A percentile compares a stretch with the other conserved stretches of the same genome.
These are phyloP conservation scores for Gymnoscopelus microlampas DNA, from an alignment of 2,797 vertebrate species.

Conservation along the genomic window DNA sequence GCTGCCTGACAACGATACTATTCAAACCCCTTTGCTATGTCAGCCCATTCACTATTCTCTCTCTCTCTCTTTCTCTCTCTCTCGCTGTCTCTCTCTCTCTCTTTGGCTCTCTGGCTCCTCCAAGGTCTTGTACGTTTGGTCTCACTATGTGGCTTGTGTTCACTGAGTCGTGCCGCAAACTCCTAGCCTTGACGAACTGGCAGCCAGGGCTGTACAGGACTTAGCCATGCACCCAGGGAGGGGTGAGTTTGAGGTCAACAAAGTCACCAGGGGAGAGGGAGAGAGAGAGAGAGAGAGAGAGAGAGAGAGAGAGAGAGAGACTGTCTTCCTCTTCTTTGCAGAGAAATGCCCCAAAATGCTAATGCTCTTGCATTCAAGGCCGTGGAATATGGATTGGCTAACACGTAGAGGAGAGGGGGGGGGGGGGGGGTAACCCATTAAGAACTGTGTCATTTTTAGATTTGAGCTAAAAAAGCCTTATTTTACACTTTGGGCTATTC, in stretches of 20 bases:
- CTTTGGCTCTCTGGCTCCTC: too few relatives aligned
- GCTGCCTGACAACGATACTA: neutral
- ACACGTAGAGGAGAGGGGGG: neutral
- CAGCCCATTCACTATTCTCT: slow-evolving; percentile 4
- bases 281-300: too few relatives aligned
- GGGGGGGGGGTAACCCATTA: too few relatives aligned
- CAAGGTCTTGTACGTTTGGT: too few relatives aligned
- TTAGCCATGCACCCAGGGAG: neutral
- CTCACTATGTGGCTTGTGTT: neutral
- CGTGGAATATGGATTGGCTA: slow-evolving; percentile 6
- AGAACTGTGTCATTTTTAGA: too few relatives aligned
- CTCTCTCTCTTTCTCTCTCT: neutral
- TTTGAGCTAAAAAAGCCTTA: too few relatives aligned
- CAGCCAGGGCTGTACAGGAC: neutral
- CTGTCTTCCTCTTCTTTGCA: too few relatives aligned
- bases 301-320: too few relatives aligned
- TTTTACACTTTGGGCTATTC: too few relatives aligned
- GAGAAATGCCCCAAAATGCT: neutral
- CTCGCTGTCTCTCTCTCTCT: neutral
- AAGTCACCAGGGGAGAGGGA: neutral
- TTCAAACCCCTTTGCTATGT: slow-evolving; percentile 21
- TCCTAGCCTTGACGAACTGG: neutral
- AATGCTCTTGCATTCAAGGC: slow-evolving; percentile 8
- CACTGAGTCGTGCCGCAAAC: neutral
- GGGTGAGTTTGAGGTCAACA: neutral